phyloP scores from a whole-genome alignment of 2,797 vertebrate species.

The Rhynchonycteris naso region DNA sequence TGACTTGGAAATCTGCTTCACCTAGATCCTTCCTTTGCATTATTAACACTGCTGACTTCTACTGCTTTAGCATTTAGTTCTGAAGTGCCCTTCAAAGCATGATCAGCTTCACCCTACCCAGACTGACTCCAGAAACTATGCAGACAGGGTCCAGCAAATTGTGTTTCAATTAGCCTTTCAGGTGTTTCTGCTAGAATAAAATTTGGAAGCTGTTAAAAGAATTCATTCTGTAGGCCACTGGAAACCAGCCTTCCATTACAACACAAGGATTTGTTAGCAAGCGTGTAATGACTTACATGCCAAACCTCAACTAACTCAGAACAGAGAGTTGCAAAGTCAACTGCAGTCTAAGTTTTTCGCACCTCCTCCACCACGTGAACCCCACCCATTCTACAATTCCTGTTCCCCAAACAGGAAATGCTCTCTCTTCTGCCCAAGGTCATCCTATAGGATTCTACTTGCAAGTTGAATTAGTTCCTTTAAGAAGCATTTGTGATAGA shows the following conservation, averaged over 20 bases:
- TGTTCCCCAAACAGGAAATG: neutral
- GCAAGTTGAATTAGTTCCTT: neutral
- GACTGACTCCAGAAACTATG: neutral
- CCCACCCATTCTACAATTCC: neutral
- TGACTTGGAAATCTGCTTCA: neutral
- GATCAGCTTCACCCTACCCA: neutral
- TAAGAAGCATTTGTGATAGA: neutral
- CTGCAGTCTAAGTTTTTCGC: neutral
- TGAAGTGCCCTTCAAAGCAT: neutral
- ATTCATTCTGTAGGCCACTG: neutral
- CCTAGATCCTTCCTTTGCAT: neutral
- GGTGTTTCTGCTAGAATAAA: neutral
- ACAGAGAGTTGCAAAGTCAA: neutral
- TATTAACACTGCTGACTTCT: neutral
- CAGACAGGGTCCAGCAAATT: neutral
- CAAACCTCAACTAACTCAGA: neutral
- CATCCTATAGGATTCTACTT: neutral
- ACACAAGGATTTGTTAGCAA: neutral
- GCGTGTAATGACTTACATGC: neutral
- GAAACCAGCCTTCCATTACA: neutral
- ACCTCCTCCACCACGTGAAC: neutral
- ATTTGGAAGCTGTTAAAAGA: neutral
- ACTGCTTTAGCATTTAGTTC: neutral
- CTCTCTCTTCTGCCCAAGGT: neutral
- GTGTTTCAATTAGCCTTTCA: neutral